Evolutionary conservation across 2,797 vertebrate species (phyloP).

Genomic region (Neosilurus mollespiculum): DNA sequence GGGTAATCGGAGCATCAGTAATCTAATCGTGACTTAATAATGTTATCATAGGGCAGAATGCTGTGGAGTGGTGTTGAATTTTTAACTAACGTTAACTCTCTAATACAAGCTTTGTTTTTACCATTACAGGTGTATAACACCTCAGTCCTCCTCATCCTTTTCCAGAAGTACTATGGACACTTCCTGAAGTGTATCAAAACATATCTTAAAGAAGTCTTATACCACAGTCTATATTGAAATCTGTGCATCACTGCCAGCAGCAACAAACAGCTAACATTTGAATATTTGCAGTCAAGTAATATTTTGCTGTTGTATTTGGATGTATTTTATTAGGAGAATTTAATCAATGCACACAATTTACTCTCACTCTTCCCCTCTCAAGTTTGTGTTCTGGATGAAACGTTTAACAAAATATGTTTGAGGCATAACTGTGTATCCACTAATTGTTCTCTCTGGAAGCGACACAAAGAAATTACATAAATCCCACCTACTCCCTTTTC

Average conservation of each 20-base stretch:
- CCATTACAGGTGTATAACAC: background rate
- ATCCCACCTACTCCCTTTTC: conserved; percentile 35
- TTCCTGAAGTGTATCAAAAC: background rate
- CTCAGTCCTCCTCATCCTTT: background rate
- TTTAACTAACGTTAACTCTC: conserved; percentile 40
- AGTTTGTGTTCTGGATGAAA: conserved; percentile 22
- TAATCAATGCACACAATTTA: background rate
- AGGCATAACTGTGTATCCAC: conserved; percentile 60
- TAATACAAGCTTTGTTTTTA: conserved; percentile 19
- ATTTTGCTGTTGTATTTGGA: background rate
- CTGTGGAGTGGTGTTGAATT: conserved; percentile 33
- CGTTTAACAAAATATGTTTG: conserved; percentile 44
- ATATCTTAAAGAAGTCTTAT: background rate
- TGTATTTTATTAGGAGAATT: background rate
- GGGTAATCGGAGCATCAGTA: conserved; percentile 50
- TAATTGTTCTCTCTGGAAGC: conserved; percentile 61
- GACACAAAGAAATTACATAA: conserved; percentile 62
- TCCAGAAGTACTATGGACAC: background rate
- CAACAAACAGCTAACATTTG: background rate
- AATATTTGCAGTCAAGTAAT: background rate
- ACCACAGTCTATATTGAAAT: background rate
- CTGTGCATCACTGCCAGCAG: background rate
- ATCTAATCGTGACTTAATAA: conserved; percentile 51
- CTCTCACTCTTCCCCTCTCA: conserved; percentile 26
- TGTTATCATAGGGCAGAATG: conserved; percentile 21